Conservation (phyloP, 2,888 invertebrate species). For the Drosophila tripunctata region DNA sequence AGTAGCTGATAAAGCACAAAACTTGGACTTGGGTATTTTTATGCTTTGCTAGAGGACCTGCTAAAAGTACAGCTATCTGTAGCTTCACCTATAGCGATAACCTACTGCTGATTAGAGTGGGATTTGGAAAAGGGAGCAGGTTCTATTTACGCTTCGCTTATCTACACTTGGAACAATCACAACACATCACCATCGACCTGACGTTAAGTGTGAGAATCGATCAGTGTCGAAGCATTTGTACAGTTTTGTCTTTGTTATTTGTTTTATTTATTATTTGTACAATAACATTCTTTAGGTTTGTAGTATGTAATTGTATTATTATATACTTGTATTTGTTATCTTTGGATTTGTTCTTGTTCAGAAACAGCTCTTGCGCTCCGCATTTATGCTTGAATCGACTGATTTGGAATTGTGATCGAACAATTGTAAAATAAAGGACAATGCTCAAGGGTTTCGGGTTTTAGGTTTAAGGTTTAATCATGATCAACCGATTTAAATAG, state of each 20-base stretch:
- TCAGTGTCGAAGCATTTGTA: constrained; percentile 38
- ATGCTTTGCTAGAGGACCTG: too few species aligned
- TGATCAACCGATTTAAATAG: constrained; percentile 21
- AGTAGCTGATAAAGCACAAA: constrained; percentile 17
- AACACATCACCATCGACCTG: constrained; percentile 30
- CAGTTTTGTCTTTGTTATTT: constrained; percentile 12
- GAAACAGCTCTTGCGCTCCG: constrained; percentile 49
- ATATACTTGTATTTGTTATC: neutral
- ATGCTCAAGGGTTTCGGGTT: neutral
- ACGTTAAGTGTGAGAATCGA: constrained; percentile 27
- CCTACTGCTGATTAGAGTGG: constrained; percentile 19
- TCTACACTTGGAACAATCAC: constrained; percentile 24
- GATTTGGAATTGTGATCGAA: constrained; percentile 31
- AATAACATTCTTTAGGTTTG: constrained; percentile 23
- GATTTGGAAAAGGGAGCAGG: constrained; percentile 9
- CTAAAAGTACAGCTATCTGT: too few species aligned
- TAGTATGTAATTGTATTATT: constrained; percentile 7
- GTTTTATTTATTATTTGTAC: constrained; percentile 27
- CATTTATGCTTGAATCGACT: constrained; percentile 29
- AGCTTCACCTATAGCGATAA: constrained; percentile 13
- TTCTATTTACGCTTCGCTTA: constrained; percentile 23
- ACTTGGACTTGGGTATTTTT: neutral
- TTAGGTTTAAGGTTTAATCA: neutral
- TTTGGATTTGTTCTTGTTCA: constrained; percentile 20
- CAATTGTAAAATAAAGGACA: constrained; percentile 37